Conservation (phyloP, 53 echinoderm and acorn worm genomes). For the Crossaster papposus region DNA sequence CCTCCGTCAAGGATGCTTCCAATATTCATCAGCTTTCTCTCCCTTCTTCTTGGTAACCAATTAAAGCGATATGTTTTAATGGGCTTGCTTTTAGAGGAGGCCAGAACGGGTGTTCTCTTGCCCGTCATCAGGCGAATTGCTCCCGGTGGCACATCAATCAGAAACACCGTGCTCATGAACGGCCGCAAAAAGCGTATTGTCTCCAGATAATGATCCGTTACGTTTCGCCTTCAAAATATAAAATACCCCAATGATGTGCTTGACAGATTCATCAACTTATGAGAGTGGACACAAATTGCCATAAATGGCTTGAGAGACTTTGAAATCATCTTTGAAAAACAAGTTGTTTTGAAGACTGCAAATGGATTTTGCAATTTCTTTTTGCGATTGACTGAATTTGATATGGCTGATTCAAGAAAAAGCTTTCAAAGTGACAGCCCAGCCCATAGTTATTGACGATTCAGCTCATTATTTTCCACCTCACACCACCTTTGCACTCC, state of each 20-base stretch:
- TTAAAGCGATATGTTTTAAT: conserved; percentile 73
- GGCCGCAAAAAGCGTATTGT: conserved; percentile 29
- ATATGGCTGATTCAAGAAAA: not conserved
- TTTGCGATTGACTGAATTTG: not conserved
- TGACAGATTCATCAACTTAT: conserved; percentile 41
- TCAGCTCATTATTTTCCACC: no score
- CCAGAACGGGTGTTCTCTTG: not conserved
- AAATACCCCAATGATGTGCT: conserved; percentile 28
- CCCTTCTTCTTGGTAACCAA: conserved; percentile 20
- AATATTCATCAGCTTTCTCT: conserved; percentile 43
- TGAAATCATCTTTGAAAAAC: conserved; percentile 1
- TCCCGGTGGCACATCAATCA: conserved; percentile 60
- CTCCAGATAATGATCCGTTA: conserved; percentile 26
- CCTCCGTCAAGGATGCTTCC: conserved; percentile 15
- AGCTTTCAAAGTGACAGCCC: conserved; percentile 1
- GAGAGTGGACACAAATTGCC: conserved; percentile 38
- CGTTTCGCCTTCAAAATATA: conserved; percentile 14
- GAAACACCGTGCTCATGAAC: conserved; percentile 7
- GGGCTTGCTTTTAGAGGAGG: conserved; percentile 55
- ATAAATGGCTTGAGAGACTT: conserved; percentile 10
- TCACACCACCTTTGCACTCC: no score
- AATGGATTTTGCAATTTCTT: conserved; percentile 22
- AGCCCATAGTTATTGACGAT: not conserved
- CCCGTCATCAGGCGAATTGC: conserved; percentile 47
- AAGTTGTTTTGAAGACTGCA: not conserved